These are phyloP conservation scores for Byasa hedistus DNA, from an alignment of 2,888 invertebrate genomes.

Conservation along the genomic window DNA sequence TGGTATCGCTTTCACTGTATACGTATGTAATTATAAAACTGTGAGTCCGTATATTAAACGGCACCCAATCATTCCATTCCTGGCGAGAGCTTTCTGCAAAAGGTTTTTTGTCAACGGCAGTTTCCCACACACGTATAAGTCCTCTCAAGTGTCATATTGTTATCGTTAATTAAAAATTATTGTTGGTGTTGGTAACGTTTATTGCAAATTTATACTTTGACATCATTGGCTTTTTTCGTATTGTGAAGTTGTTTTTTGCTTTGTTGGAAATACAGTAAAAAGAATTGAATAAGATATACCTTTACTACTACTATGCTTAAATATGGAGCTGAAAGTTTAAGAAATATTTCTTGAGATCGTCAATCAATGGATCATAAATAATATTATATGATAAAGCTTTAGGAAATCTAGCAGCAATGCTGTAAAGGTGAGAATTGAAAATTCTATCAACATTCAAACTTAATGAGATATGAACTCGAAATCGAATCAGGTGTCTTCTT, in stretches of 20 bases:
- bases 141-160: conserved; percentile 11
- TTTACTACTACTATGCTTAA: too few species aligned
- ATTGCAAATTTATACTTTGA: not conserved
- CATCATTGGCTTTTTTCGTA: not conserved
- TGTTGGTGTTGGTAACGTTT: not conserved
- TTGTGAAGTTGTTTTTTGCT: not conserved
- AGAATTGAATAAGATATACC: too few species aligned
- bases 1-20: conserved; percentile 18
- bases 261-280: too few species aligned
- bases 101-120: conserved; percentile 7
- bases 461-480: too few species aligned
- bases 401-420: too few species aligned
- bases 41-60: conserved; percentile 20
- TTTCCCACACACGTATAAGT: conserved; percentile 10
- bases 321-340: too few species aligned
- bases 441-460: too few species aligned
- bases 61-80: conserved; percentile 24
- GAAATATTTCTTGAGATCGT: too few species aligned
- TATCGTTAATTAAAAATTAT: conserved; percentile 14
- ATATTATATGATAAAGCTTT: too few species aligned
- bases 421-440: too few species aligned
- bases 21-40: conserved; percentile 20
- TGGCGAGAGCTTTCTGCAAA: conserved; percentile 5
- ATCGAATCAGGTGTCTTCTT: too few species aligned
- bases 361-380: too few species aligned